These are phyloP conservation scores for Gnathonemus echidnorhynchus DNA, from an alignment of 2,113 vertebrate species.

Conservation along the genomic window DNA sequence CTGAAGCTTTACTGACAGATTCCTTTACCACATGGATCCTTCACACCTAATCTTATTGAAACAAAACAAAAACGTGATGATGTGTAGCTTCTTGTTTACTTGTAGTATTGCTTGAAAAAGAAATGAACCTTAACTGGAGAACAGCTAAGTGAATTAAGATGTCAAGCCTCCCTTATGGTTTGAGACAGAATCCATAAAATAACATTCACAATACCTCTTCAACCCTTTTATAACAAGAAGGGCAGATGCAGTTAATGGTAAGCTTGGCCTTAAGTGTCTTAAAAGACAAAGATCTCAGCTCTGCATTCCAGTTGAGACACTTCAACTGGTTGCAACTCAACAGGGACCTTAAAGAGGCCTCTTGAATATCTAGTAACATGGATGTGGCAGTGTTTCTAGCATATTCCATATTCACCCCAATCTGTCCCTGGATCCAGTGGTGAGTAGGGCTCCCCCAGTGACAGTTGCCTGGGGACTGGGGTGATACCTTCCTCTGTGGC, in stretches of 20 bases:
- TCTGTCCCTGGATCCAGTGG: background rate
- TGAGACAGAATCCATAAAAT: background rate
- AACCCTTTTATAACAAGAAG: background rate
- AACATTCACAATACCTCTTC: background rate
- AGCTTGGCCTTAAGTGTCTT: background rate
- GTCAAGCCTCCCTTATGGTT: background rate
- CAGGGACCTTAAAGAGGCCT: background rate
- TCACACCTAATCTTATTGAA: background rate
- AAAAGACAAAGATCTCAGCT: background rate
- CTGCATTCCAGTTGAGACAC: background rate
- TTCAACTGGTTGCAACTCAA: background rate
- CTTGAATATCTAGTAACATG: background rate
- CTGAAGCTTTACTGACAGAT: background rate
- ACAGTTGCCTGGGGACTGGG: background rate
- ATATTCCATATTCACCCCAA: background rate
- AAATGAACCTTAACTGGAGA: background rate
- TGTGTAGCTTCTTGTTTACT: background rate
- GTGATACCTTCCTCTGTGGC: background rate
- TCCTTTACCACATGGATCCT: background rate
- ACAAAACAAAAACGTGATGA: background rate
- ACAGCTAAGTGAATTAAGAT: background rate
- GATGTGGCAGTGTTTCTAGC: background rate
- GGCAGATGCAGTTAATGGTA: background rate
- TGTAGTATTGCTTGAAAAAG: background rate
- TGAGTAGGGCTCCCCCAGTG: background rate